Base-by-base conservation (phyloP, 1,140 invertebrate species). In the Coenobita brevimanus region DNA sequence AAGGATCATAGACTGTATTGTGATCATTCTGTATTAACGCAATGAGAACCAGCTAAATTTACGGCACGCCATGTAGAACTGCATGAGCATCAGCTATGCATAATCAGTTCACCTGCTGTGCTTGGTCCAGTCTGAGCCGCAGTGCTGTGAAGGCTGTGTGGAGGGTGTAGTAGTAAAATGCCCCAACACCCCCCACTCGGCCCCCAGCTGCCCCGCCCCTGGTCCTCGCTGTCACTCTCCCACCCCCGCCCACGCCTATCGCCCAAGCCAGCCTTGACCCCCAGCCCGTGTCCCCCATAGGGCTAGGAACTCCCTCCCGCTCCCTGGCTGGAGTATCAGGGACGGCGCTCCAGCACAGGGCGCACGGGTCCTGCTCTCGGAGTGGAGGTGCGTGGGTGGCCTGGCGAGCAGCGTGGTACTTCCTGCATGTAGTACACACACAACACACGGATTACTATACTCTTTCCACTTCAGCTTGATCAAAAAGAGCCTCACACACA, bases 111-210 rank as follows among this genome's bases (percentile, higher is more conserved):
- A 87, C 84, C 76, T 80, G 76, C 30, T 87, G 84, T 4, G 84
- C 84, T 64, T 73, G 79, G 38, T 81, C 80, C 41, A 87, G 84
- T 3, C 41, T 67, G 24, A 87, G 30, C 64, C 64, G 38, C 3
- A 87, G 62, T n/a, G 76, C 60, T 1, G 84, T 80, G 76, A 87
- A 71, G 24, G 78, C 60, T 27, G 84, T 87, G 78, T 87, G 84
- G 30, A 87, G 78, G 8, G 84, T 87, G 84, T 87, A 87, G 27
- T 87, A 87, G 64, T 87, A 87, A 76, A 87, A 87, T 43, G 84
- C 76, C 2, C 76, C 76, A 41, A 87, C 84, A 3, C 84, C 84
- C 3, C 76, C 62, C 27, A 76, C 84, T 41, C 60, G 17, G 8
- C 38, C 75, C 46, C 24, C 41, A 8, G 24, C 60, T 2, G 24